Evolutionary conservation across 1,140 invertebrate species (phyloP).

Genomic region (Drosophila tropicalis): DNA sequence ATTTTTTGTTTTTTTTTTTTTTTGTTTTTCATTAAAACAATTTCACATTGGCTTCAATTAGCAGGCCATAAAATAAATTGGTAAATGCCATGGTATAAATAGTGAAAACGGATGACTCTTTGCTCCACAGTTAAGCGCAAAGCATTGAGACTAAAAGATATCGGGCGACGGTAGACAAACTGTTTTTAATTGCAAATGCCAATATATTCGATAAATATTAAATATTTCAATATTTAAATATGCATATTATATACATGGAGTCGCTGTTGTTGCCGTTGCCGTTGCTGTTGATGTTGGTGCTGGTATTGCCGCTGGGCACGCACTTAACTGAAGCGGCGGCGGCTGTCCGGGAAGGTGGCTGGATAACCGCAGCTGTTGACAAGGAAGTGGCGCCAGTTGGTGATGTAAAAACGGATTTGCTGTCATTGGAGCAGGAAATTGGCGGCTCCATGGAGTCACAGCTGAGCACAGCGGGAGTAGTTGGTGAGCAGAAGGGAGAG

Average conservation of each 20-base stretch:
- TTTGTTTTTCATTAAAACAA: slow-evolving; percentile 34
- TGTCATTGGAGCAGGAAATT: slow-evolving; percentile 79
- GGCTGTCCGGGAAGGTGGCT: slow-evolving; percentile 26
- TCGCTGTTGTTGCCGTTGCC: slow-evolving; percentile 30
- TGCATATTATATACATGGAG: slow-evolving; percentile 11
- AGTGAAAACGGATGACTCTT: slow-evolving; percentile 39
- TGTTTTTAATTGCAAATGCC: slow-evolving; percentile 43
- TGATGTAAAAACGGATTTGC: slow-evolving; percentile 75
- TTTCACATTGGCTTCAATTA: slow-evolving; percentile 58
- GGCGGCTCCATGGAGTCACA: slow-evolving; percentile 54
- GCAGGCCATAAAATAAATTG: slow-evolving; percentile 41
- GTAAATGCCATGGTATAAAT: slow-evolving; percentile 61
- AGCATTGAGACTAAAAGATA: slow-evolving; percentile 41
- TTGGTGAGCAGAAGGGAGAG: slow-evolving; percentile 10
- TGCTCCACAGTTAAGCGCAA: slow-evolving; percentile 49
- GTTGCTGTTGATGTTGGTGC: slow-evolving; percentile 23
- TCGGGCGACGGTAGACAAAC: slow-evolving; percentile 48
- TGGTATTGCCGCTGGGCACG: slow-evolving; percentile 43
- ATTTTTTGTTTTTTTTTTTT: background rate
- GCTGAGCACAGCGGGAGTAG: background rate
- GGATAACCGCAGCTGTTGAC: slow-evolving; percentile 61
- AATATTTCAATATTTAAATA: slow-evolving; percentile 47
- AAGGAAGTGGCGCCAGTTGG: slow-evolving; percentile 77
- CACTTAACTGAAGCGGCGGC: slow-evolving; percentile 61
- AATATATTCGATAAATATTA: slow-evolving; percentile 41